Evolutionary conservation across 2,888 invertebrate genomes (phyloP).

Genomic region (Parnassius smintheus): DNA sequence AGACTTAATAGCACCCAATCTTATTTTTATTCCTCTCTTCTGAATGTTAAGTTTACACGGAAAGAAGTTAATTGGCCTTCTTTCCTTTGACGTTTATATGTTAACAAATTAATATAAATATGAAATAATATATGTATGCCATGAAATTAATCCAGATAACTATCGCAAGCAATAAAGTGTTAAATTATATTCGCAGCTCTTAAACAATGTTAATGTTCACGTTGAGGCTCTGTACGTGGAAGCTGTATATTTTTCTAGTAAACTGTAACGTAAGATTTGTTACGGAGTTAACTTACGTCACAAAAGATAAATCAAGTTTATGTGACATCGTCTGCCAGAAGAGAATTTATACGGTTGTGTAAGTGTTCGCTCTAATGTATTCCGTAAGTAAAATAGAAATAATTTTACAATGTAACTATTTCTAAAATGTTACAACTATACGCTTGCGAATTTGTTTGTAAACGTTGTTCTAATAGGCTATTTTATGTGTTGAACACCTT

Average conservation of each 20-base stretch:
- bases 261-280: constrained; percentile 58
- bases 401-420: constrained; percentile 41
- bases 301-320: constrained; percentile 77
- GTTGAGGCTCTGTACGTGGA: constrained; percentile 20
- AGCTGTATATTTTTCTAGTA: constrained; percentile 37
- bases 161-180: not conserved
- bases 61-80: no score
- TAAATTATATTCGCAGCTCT: constrained; percentile 10
- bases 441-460: not conserved
- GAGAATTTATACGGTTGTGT: constrained; percentile 67
- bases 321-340: constrained; percentile 71
- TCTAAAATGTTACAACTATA: constrained; percentile 31
- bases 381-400: constrained; percentile 50
- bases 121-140: not conserved
- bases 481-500: not conserved
- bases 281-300: constrained; percentile 64
- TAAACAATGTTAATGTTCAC: constrained; percentile 12
- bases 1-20: no score
- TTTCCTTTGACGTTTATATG: no score
- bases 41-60: no score
- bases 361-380: constrained; percentile 58
- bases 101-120: not conserved
- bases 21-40: no score
- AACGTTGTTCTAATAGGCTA: not conserved
- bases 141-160: not conserved